Conservation (phyloP, 2,113 vertebrate species). For the Mesocricetus auratus region DNA sequence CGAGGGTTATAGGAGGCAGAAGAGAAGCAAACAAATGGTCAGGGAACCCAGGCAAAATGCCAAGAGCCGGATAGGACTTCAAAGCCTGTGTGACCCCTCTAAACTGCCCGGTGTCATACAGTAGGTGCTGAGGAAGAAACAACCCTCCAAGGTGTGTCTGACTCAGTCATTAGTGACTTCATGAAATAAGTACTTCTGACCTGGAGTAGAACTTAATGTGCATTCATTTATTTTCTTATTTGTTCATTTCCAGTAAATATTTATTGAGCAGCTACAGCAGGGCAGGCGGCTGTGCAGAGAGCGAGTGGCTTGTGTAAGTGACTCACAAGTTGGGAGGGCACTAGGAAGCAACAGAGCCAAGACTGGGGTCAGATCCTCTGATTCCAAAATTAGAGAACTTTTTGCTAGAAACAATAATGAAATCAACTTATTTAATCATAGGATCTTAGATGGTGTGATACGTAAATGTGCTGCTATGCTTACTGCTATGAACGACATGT, state of each 20-base stretch:
- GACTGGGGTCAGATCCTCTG: background rate
- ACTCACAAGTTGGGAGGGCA: background rate
- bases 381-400: conserved; percentile 23
- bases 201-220: background rate
- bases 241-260: background rate
- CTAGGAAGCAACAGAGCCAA: background rate
- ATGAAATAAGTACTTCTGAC: background rate
- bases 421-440: background rate
- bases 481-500: background rate
- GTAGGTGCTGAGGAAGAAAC: background rate
- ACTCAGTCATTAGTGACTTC: background rate
- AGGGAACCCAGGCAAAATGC: background rate
- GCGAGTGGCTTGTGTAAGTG: background rate
- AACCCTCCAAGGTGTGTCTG: background rate
- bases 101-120: background rate
- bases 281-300: background rate
- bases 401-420: background rate
- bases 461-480: background rate
- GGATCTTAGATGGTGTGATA: background rate
- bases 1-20: background rate
- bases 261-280: background rate
- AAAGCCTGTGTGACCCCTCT: background rate
- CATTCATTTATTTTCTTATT: background rate
- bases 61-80: fast-evolving
- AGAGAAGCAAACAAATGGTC: background rate